Evolutionary conservation across 1,140 invertebrate species (phyloP).

Genomic region (Cecropterus lyciades): DNA sequence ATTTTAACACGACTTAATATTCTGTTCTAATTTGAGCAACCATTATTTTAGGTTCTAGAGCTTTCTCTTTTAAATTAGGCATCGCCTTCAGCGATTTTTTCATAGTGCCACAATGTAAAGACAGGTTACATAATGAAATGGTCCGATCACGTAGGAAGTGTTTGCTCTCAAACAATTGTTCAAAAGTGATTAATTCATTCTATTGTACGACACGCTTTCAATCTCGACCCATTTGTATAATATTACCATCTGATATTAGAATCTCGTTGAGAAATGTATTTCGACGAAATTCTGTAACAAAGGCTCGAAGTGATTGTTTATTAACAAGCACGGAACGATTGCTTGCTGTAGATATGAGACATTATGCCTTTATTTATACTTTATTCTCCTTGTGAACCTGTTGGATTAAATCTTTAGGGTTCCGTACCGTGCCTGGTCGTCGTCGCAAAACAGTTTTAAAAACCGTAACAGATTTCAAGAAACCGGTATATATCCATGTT

Average conservation of each 20-base stretch:
- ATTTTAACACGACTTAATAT: not conserved
- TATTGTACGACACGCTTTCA: constrained; percentile 33
- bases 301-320: not conserved
- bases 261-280: not conserved
- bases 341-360: not conserved
- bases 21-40: not conserved
- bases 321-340: not conserved
- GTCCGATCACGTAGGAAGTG: constrained; percentile 30
- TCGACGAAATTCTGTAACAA: not conserved
- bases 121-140: constrained; percentile 34
- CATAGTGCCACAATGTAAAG: constrained; percentile 7
- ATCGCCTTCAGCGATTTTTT: constrained; percentile 35
- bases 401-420: too few relatives aligned
- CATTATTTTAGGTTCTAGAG: constrained; percentile 50
- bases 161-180: constrained; percentile 39
- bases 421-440: too few relatives aligned
- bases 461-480: too few relatives aligned
- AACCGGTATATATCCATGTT: too few relatives aligned
- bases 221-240: constrained; percentile 18
- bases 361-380: too few relatives aligned
- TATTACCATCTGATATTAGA: constrained; percentile 14
- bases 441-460: too few relatives aligned
- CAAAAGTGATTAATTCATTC: constrained; percentile 35
- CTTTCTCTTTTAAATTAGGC: constrained; percentile 59
- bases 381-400: too few relatives aligned